These are phyloP conservation scores for Isurus oxyrinchus DNA, from an alignment of 2,113 vertebrate species.

Conservation along the genomic window DNA sequence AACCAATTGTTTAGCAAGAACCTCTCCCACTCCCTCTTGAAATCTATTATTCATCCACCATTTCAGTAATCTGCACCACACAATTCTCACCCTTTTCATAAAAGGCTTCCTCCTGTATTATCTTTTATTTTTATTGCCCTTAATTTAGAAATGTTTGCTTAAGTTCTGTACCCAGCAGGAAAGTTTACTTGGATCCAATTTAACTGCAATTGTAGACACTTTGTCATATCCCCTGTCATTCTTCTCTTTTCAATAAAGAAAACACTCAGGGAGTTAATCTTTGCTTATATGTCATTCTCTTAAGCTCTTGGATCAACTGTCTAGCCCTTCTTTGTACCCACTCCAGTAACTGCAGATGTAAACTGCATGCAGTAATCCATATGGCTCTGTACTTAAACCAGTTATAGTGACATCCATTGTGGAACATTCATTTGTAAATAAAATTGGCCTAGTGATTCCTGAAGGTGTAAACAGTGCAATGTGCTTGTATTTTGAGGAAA, in stretches of 20 bases:
- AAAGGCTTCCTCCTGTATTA: background rate
- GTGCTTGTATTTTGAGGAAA: background rate
- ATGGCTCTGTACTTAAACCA: background rate
- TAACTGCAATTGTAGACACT: background rate
- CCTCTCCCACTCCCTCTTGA: background rate
- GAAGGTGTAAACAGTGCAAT: background rate
- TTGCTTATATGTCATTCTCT: background rate
- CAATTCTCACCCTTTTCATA: background rate
- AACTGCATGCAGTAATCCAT: background rate
- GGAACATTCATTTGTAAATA: background rate
- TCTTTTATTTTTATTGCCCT: background rate
- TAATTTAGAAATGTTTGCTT: background rate
- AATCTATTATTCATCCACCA: background rate
- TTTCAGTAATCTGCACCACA: background rate
- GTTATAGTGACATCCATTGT: background rate
- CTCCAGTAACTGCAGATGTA: background rate
- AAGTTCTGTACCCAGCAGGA: background rate
- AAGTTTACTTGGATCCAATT: background rate
- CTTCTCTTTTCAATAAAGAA: background rate
- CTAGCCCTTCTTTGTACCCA: background rate
- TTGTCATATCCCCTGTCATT: background rate
- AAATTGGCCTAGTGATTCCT: background rate
- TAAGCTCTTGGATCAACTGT: background rate
- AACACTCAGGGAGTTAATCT: background rate
- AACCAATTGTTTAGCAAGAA: background rate